These are phyloP conservation scores for Mythimna loreyi DNA, from an alignment of 2,888 invertebrate genomes.

Conservation along the genomic window DNA sequence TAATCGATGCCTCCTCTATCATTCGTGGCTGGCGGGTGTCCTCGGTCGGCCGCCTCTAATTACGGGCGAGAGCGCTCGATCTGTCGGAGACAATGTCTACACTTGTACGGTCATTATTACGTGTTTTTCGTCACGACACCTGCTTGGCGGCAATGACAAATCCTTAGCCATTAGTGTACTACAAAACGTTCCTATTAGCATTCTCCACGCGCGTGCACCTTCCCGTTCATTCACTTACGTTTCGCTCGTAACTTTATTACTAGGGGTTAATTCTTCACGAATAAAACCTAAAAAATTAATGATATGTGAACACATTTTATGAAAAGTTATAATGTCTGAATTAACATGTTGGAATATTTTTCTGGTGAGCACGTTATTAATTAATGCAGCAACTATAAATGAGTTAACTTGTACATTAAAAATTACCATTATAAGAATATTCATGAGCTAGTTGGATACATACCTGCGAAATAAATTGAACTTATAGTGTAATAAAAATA, in stretches of 20 bases:
- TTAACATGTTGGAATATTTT: slow-evolving; percentile 26
- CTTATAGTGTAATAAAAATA: slow-evolving; percentile 41
- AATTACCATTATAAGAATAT: slow-evolving; percentile 43
- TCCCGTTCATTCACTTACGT: slow-evolving; percentile 51
- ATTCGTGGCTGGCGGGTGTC: slow-evolving; percentile 64
- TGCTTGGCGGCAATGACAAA: slow-evolving; percentile 80
- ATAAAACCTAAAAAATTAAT: slow-evolving; percentile 22
- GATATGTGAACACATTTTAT: slow-evolving; percentile 34
- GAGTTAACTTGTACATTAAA: slow-evolving; percentile 40
- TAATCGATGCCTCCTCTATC: slow-evolving; percentile 45
- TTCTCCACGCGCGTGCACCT: slow-evolving; percentile 65
- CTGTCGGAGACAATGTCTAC: slow-evolving; percentile 80
- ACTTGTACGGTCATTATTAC: slow-evolving; percentile 80
- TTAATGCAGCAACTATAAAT: slow-evolving; percentile 45
- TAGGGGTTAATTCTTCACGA: slow-evolving; percentile 30
- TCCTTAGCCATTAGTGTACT: slow-evolving; percentile 72
- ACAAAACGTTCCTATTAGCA: slow-evolving; percentile 72
- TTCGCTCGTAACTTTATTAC: slow-evolving; percentile 42
- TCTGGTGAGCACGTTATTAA: slow-evolving; percentile 28
- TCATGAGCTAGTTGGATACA: slow-evolving; percentile 38
- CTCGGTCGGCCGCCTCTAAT: slow-evolving; percentile 78
- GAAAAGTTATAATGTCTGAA: slow-evolving; percentile 14
- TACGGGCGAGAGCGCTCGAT: slow-evolving; percentile 77
- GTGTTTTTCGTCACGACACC: slow-evolving; percentile 81
- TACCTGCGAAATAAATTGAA: slow-evolving; percentile 30